Conservation (phyloP, 2,113 vertebrate species). For the Indicator maculatus region DNA sequence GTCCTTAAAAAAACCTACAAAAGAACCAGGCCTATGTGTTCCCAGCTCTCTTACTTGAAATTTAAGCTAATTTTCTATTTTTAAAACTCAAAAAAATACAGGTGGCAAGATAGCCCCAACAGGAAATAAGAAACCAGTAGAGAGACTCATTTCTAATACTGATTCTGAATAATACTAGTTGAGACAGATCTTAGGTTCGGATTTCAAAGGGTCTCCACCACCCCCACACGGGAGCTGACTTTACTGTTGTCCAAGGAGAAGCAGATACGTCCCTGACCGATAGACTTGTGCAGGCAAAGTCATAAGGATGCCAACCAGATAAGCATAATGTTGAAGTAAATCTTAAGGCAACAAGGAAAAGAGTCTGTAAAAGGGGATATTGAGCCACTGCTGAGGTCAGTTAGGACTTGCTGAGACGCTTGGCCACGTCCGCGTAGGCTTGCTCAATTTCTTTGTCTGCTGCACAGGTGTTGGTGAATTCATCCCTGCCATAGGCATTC, state of each 20-base stretch:
- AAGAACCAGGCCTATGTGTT: background rate
- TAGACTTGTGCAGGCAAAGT: background rate
- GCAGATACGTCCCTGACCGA: background rate
- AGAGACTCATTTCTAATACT: constrained; percentile 40
- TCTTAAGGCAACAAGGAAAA: constrained; percentile 61
- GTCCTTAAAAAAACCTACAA: background rate
- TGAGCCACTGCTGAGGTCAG: background rate
- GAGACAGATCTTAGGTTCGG: background rate
- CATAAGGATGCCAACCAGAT: constrained; percentile 20
- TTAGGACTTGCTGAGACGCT: constrained; percentile 87
- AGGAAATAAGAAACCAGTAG: background rate
- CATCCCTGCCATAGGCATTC: constrained; percentile 87
- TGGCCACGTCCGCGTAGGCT: constrained; percentile 92
- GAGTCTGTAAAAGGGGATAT: constrained; percentile 39
- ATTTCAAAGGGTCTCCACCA: background rate
- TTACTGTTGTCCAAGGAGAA: background rate
- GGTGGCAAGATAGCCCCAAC: background rate
- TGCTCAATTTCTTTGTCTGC: constrained; percentile 90
- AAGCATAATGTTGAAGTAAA: background rate
- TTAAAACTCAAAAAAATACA: background rate
- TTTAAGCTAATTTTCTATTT: background rate
- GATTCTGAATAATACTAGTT: constrained; percentile 15
- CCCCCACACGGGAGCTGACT: background rate
- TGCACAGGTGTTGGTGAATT: constrained; percentile 96
- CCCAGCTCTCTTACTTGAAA: background rate